Evolutionary conservation across 2,113 vertebrate genomes (phyloP).

Genomic region (Salminus brasiliensis): DNA sequence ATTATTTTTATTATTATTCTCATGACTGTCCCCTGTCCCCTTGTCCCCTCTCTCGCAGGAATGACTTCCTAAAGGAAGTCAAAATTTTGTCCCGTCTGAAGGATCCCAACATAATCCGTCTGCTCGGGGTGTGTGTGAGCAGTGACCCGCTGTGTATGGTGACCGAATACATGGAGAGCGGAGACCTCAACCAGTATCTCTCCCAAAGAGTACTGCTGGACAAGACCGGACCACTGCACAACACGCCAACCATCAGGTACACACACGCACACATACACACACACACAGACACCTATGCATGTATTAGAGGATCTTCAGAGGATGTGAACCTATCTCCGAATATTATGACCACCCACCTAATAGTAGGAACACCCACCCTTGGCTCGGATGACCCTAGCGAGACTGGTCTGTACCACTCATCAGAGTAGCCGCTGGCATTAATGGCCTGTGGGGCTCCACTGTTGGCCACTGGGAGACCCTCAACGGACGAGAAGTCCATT

Average conservation of each 20-base stretch:
- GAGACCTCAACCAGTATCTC: constrained; percentile 92
- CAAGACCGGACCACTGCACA: constrained; percentile 75
- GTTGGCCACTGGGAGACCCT: no score
- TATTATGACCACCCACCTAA: no score
- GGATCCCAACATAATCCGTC: constrained; percentile 91
- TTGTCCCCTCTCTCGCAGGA: constrained; percentile 66
- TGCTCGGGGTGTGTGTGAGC: constrained; percentile 89
- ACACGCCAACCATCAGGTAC: constrained; percentile 83
- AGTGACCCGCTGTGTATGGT: constrained; percentile 92
- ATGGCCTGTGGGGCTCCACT: no score
- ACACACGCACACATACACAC: not conserved
- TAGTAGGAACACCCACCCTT: no score
- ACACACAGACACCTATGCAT: not conserved
- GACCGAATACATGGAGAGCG: constrained; percentile 94
- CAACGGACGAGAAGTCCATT: no score
- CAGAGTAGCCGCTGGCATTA: no score
- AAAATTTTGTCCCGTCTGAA: constrained; percentile 91
- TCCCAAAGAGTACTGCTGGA: constrained; percentile 83
- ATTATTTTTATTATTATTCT: not conserved
- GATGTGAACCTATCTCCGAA: no score
- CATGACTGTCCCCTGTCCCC: not conserved
- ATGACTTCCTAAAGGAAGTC: constrained; percentile 91
- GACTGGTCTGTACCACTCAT: no score
- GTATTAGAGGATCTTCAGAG: no score
- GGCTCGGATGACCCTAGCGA: no score